Base-by-base conservation (phyloP, 92 coral and sea anemone species). In the Galaxea fascicularis region DNA sequence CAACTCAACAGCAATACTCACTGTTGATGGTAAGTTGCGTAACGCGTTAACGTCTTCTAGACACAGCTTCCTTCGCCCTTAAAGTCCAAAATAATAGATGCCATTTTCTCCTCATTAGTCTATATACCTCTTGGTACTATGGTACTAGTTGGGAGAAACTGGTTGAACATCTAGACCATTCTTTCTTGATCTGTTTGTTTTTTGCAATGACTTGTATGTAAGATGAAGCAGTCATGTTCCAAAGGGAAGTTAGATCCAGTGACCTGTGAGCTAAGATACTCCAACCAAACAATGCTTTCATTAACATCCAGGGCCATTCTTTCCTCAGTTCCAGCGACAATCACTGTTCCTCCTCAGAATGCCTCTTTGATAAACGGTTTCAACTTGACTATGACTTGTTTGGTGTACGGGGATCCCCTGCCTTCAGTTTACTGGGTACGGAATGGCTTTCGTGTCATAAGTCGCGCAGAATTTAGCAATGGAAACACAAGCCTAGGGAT, bases 381-480 rank as follows among this genome's bases (percentile, higher is more conserved):
- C 51, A 63, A 29, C 21, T 15, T 90, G 66, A 79, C 24, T 26
- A 31, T 90, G 11, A 66, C 59, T 5, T 90, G 93, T 53, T 44
- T 20, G 26, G 93, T 73, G 4, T 71, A 29, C 64, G 93, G 93
- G 3, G 71, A 79, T 26, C 90, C 93, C 3, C 15, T 27, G 13
- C 93, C 93, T 10, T 58, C 46, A 10, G 78, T 80, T 14, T 24
- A 70, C 59, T 90, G 93, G 93, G 27, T 59, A 18, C 68, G 77
- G 70, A 66, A 71, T 20, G 78, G 77, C 13, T 85, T 84, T 65
- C 83, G 63, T 41, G 77, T 45, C 26, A 77, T 77, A 44, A 75
- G 77, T n/a, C 77, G 89, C 29, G 89, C 83, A 8, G 56, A 66
- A 31, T 35, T 76, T 10, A 52, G 54, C 57, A 70, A 53, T 31